Conservation (phyloP, 2,888 invertebrate species). For the Cylloceria caligata region DNA sequence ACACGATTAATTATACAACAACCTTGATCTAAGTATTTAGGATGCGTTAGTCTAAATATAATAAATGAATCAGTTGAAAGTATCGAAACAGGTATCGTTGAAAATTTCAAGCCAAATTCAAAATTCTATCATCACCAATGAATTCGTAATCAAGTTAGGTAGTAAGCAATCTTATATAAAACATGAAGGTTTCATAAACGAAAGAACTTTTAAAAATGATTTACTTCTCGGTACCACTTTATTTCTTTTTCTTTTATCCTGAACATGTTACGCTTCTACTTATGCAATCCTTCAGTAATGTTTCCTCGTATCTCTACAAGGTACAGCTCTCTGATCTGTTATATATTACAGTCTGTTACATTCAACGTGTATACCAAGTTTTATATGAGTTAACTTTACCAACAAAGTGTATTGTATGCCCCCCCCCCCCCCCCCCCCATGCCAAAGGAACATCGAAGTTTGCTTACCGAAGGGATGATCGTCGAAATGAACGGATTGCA, state of each 20-base stretch:
- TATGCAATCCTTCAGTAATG: conserved; percentile 7
- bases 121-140: background rate
- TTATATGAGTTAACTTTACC: conserved; percentile 34
- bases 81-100: no score
- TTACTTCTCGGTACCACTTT: background rate
- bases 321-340: background rate
- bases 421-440: no score
- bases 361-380: conserved; percentile 15
- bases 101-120: background rate
- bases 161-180: background rate
- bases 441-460: background rate
- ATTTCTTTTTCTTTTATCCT: background rate
- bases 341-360: conserved; percentile 16
- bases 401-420: conserved; percentile 17
- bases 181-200: background rate
- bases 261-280: background rate
- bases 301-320: conserved; percentile 4
- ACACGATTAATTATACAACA: no score
- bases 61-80: background rate
- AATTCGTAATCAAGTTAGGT: no score
- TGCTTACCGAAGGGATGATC: background rate
- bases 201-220: background rate
- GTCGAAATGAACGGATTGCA: background rate
- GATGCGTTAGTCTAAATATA: no score
- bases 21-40: no score